phyloP scores from a whole-genome alignment of 2,113 vertebrate species.

The Plestiodon gilberti region DNA sequence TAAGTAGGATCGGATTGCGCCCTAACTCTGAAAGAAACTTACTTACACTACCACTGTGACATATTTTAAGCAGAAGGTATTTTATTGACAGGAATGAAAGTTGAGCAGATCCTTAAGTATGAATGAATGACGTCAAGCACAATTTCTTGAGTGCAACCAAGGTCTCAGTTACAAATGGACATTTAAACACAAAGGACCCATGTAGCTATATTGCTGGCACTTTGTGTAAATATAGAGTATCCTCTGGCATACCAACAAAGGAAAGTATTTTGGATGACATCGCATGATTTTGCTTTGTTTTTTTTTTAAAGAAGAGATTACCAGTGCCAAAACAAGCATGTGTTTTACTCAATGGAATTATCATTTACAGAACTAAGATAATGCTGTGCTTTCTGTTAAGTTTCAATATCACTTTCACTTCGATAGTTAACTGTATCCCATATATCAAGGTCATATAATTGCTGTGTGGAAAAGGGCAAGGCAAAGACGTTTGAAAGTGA shows the following conservation, averaged over 20 bases:
- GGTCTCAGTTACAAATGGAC: neutral
- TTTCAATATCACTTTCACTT: slow-evolving; percentile 53
- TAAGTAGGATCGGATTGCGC: no score
- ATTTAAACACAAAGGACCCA: neutral
- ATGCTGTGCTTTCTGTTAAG: slow-evolving; percentile 50
- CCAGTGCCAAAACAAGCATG: slow-evolving; percentile 46
- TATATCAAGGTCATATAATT: slow-evolving; percentile 30
- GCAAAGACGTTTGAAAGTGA: slow-evolving; percentile 30
- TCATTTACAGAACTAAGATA: slow-evolving; percentile 35
- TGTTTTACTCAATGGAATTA: slow-evolving; percentile 30
- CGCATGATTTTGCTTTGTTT: neutral
- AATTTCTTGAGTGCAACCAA: neutral
- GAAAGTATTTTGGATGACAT: slow-evolving; percentile 19
- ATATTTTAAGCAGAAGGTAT: slow-evolving; percentile 3
- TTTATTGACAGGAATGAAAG: slow-evolving; percentile 1
- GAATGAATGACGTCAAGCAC: neutral
- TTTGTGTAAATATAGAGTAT: neutral
- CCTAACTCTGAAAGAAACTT: neutral
- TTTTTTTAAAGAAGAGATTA: neutral
- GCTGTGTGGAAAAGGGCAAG: slow-evolving; percentile 30
- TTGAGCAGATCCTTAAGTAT: neutral
- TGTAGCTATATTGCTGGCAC: neutral
- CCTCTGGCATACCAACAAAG: neutral
- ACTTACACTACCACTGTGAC: neutral
- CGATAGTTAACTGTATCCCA: slow-evolving; percentile 48